These are phyloP conservation scores for Parapristionchus giblindavisi DNA, from an alignment of 2,888 invertebrate genomes.

Conservation along the genomic window DNA sequence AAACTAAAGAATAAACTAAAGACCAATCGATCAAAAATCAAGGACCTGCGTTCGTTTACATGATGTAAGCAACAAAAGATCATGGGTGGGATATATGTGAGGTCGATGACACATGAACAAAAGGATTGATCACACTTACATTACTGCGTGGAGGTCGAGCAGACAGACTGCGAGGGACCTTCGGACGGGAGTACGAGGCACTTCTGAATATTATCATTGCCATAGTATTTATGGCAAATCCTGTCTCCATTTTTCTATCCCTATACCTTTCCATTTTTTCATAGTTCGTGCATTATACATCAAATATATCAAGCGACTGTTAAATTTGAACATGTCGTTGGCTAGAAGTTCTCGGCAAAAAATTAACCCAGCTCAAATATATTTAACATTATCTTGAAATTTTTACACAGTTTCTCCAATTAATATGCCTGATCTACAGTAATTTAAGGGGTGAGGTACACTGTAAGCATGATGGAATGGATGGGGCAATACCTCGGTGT, in stretches of 20 bases:
- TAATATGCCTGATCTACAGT: not conserved
- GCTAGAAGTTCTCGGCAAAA: no score
- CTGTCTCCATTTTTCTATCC: not conserved
- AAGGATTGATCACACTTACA: not conserved
- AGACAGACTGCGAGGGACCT: slow-evolving; percentile 15
- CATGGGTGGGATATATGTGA: no score
- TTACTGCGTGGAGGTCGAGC: slow-evolving; percentile 25
- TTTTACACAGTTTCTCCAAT: no score
- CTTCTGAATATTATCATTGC: not conserved
- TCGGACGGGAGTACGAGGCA: slow-evolving; percentile 31
- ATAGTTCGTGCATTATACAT: no score
- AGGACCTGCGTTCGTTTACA: no score
- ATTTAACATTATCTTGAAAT: not conserved
- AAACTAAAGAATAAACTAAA: no score
- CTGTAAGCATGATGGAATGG: not conserved
- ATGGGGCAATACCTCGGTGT: slow-evolving; percentile 18
- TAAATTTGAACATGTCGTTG: no score
- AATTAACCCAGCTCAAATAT: not conserved
- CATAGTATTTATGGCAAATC: not conserved
- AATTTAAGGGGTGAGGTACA: not conserved
- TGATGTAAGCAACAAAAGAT: no score
- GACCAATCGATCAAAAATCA: no score
- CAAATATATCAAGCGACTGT: no score
- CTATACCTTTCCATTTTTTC: not conserved
- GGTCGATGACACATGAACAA: no score